Evolutionary conservation across 2,113 vertebrate genomes (phyloP).

Genomic region (Pheucticus melanocephalus): DNA sequence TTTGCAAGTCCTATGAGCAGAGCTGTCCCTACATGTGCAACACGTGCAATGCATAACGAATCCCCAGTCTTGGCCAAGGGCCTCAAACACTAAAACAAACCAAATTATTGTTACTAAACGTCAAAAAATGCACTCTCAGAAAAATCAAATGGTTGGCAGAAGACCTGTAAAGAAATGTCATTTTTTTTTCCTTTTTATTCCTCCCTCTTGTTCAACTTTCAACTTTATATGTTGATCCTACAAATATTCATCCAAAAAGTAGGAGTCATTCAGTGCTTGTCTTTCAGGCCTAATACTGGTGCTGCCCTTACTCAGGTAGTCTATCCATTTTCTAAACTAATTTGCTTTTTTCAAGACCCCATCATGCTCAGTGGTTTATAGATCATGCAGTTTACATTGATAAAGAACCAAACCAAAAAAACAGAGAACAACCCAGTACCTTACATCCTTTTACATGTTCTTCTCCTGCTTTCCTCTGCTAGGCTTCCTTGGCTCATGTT

Average conservation of each 20-base stretch:
- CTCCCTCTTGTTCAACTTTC: background rate
- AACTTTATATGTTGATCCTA: background rate
- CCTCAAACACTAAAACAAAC: background rate
- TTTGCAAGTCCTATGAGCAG: background rate
- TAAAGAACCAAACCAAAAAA: background rate
- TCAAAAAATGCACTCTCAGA: background rate
- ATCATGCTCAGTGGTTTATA: background rate
- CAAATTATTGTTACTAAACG: background rate
- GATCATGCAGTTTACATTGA: background rate
- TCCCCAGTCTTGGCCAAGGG: background rate
- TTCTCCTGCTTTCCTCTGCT: background rate
- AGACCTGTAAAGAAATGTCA: background rate
- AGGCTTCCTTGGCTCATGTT: background rate
- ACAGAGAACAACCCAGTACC: background rate
- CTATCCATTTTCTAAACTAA: background rate
- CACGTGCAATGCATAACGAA: background rate
- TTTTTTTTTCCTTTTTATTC: background rate
- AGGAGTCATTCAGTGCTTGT: background rate
- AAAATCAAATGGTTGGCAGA: background rate
- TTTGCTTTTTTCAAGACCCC: background rate
- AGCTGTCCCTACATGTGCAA: background rate
- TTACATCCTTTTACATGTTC: accelerated
- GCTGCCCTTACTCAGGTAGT: background rate
- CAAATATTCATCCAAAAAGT: background rate
- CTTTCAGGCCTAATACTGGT: background rate